These are phyloP conservation scores for Melanotaenia trifasciata DNA, from an alignment of 2,797 vertebrate genomes.

Conservation along the genomic window DNA sequence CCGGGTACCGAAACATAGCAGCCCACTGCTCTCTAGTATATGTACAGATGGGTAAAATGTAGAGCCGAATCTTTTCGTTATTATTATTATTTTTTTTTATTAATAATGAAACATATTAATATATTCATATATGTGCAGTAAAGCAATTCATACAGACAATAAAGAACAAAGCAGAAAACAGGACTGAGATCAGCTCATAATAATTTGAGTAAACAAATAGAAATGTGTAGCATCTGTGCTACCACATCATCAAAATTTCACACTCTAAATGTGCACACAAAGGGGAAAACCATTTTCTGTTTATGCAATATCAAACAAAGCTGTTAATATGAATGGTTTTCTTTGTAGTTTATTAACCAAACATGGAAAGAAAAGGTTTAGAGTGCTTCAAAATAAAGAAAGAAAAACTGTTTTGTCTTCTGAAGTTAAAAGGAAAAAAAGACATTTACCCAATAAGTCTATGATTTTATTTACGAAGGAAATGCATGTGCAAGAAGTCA, in stretches of 20 bases:
- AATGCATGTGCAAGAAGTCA: not conserved
- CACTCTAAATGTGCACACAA: not conserved
- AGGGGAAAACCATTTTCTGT: not conserved
- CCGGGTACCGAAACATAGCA: too few relatives aligned
- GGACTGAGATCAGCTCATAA: not conserved
- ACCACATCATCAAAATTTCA: not conserved
- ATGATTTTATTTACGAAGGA: not conserved
- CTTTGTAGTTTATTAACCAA: not conserved
- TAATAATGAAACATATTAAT: too few relatives aligned
- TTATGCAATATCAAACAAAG: not conserved
- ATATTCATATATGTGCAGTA: too few relatives aligned
- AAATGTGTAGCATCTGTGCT: not conserved
- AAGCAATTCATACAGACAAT: not conserved
- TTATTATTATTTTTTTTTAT: too few relatives aligned
- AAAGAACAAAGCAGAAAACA: not conserved
- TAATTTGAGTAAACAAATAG: not conserved
- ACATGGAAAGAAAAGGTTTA: not conserved
- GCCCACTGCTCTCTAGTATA: too few relatives aligned
- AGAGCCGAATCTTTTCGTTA: too few relatives aligned
- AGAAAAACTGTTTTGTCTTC: not conserved
- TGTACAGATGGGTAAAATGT: too few relatives aligned
- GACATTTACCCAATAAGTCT: not conserved
- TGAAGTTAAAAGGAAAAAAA: too few relatives aligned
- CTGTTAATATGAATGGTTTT: not conserved
- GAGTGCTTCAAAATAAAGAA: not conserved